A percentile compares a stretch with the other conserved stretches of the same genome.
These are phyloP conservation scores for Scaptomyza montana DNA, from an alignment of 1,140 invertebrate species.

Conservation along the genomic window DNA sequence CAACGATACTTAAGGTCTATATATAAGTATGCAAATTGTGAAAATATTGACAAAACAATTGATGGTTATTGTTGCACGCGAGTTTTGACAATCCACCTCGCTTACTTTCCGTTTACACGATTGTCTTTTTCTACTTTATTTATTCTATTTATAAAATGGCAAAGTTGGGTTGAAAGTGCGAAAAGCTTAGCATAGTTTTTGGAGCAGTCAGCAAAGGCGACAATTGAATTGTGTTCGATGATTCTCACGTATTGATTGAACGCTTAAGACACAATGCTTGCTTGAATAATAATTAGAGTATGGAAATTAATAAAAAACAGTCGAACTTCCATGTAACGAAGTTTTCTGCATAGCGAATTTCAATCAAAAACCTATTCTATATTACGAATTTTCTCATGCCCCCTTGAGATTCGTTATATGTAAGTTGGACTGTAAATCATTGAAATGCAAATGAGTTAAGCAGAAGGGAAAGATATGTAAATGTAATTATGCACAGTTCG, in stretches of 20 bases:
- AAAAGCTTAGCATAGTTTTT: conserved; percentile 54
- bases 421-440: no score
- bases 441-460: neutral
- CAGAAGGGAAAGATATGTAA: neutral
- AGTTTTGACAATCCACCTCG: conserved; percentile 12
- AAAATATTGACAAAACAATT: conserved; percentile 82
- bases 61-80: conserved; percentile 61
- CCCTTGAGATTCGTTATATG: no score
- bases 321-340: no score
- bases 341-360: no score
- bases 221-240: conserved; percentile 15
- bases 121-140: conserved; percentile 35
- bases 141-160: conserved; percentile 40
- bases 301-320: neutral
- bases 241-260: conserved; percentile 43
- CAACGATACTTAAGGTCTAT: conserved; percentile 29
- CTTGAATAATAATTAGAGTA: neutral
- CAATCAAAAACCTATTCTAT: no score
- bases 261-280: neutral
- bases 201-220: neutral
- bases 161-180: conserved; percentile 6
- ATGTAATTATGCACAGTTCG: neutral
- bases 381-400: no score
- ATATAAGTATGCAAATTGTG: conserved; percentile 65
- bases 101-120: neutral